A percentile compares a stretch with the other conserved stretches of the same genome.
Conservation (phyloP, 2,888 invertebrate genomes). For the Odontomyia ornata region DNA sequence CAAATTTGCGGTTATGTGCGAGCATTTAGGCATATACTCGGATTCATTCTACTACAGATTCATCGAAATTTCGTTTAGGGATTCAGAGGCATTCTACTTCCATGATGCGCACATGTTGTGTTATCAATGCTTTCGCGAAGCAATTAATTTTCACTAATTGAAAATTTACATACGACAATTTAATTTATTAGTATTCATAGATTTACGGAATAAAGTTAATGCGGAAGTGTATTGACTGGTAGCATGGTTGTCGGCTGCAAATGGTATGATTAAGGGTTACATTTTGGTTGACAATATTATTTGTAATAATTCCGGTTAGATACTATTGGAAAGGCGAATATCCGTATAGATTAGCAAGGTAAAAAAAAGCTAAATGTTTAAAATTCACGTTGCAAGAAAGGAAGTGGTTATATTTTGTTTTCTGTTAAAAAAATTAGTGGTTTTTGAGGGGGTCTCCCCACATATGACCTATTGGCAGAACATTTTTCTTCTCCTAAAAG, state of each 20-base stretch:
- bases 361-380: too few relatives aligned
- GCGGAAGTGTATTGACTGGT: not conserved
- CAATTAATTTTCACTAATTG: slow-evolving; percentile 34
- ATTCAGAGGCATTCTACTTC: not conserved
- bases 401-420: too few relatives aligned
- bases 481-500: too few relatives aligned
- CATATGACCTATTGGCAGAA: too few relatives aligned
- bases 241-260: not conserved
- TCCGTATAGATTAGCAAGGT: too few relatives aligned
- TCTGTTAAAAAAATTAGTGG: too few relatives aligned
- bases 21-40: not conserved
- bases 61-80: not conserved
- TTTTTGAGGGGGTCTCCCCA: too few relatives aligned
- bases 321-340: too few relatives aligned
- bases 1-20: not conserved
- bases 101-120: not conserved
- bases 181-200: slow-evolving; percentile 18
- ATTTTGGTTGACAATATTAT: too few relatives aligned
- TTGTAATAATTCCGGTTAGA: too few relatives aligned
- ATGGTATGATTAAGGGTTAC: not conserved
- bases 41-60: not conserved
- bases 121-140: slow-evolving; percentile 15
- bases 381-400: too few relatives aligned
- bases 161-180: slow-evolving; percentile 28
- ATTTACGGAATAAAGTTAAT: slow-evolving; percentile 7